A percentile compares a stretch with the other conserved stretches of the same genome.
These are phyloP conservation scores for Scaptomyza tumidula DNA, from an alignment of 2,888 invertebrate species.

Conservation along the genomic window DNA sequence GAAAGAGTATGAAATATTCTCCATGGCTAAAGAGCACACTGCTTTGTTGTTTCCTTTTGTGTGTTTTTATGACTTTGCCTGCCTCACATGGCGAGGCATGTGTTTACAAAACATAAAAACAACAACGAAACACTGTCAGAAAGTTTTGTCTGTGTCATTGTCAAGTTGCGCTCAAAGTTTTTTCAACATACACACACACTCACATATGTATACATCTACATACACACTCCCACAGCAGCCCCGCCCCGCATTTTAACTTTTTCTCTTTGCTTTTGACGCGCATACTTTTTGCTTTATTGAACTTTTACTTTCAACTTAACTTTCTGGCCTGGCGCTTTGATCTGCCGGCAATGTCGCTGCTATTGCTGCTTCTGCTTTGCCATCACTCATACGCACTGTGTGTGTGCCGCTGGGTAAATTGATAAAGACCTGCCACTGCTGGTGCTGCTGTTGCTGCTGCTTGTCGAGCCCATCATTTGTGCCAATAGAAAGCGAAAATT, in stretches of 20 bases:
- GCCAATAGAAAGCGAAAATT: slow-evolving; percentile 67
- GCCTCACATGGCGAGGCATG: slow-evolving; percentile 59
- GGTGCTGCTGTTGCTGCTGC: too few species aligned
- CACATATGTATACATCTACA: not conserved
- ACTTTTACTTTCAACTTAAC: slow-evolving; percentile 80
- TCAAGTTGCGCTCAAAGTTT: slow-evolving; percentile 74
- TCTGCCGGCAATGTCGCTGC: slow-evolving; percentile 31
- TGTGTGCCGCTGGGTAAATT: slow-evolving; percentile 33
- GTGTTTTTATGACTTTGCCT: slow-evolving; percentile 51
- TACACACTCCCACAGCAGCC: not conserved
- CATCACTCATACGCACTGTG: slow-evolving; percentile 64
- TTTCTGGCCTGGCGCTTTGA: slow-evolving; percentile 65
- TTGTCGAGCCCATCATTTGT: slow-evolving; percentile 48
- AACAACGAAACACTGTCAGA: slow-evolving; percentile 64
- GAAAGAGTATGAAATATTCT: not conserved
- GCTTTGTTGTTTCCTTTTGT: slow-evolving; percentile 11
- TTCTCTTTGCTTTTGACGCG: slow-evolving; percentile 19
- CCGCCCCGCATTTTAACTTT: not conserved
- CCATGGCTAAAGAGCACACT: not conserved
- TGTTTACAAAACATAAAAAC: slow-evolving; percentile 71
- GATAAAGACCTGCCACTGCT: slow-evolving; percentile 4
- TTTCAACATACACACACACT: slow-evolving; percentile 13
- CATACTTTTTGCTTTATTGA: slow-evolving; percentile 72
- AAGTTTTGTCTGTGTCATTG: slow-evolving; percentile 73
- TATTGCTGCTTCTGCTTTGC: slow-evolving; percentile 33